These are phyloP conservation scores for Drosophila nikananu DNA, from an alignment of 1,140 invertebrate species.

Conservation along the genomic window DNA sequence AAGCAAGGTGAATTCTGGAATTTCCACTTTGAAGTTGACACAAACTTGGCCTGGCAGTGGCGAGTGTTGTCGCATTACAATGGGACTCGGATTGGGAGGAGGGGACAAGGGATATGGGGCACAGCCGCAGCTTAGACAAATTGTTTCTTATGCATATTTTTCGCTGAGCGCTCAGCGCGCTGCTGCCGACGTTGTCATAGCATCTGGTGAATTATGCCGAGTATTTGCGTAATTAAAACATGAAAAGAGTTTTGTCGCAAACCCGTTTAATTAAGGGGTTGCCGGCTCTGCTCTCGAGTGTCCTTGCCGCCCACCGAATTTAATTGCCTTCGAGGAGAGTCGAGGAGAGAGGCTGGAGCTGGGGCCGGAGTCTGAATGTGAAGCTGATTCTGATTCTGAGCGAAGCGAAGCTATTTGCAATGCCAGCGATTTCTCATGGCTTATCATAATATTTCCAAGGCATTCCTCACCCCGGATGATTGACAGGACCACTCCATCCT, in stretches of 20 bases:
- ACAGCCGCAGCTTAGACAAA: slow-evolving; percentile 63
- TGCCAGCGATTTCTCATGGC: slow-evolving; percentile 38
- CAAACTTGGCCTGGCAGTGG: slow-evolving; percentile 14
- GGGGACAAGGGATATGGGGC: not conserved
- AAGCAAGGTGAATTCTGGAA: slow-evolving; percentile 43
- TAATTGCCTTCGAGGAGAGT: slow-evolving; percentile 18
- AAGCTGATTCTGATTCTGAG: not conserved
- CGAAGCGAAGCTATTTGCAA: slow-evolving; percentile 9
- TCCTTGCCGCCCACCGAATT: slow-evolving; percentile 62
- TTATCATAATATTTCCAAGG: slow-evolving; percentile 33
- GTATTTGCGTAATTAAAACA: slow-evolving; percentile 81
- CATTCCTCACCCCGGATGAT: slow-evolving; percentile 51
- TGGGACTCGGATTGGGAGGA: not conserved
- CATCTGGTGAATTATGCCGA: slow-evolving; percentile 71
- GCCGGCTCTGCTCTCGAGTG: slow-evolving; percentile 8
- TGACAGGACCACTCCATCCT: slow-evolving; percentile 45
- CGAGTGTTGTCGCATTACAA: slow-evolving; percentile 44
- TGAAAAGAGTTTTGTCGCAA: slow-evolving; percentile 75
- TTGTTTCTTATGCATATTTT: slow-evolving; percentile 74
- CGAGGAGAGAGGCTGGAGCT: no score
- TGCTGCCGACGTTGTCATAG: slow-evolving; percentile 33
- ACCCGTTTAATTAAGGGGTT: slow-evolving; percentile 72
- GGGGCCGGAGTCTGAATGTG: not conserved
- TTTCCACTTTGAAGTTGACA: slow-evolving; percentile 53
- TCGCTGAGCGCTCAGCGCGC: slow-evolving; percentile 9